Evolutionary conservation across 2,888 invertebrate genomes (phyloP).

Genomic region (Watsonalla cultraria): DNA sequence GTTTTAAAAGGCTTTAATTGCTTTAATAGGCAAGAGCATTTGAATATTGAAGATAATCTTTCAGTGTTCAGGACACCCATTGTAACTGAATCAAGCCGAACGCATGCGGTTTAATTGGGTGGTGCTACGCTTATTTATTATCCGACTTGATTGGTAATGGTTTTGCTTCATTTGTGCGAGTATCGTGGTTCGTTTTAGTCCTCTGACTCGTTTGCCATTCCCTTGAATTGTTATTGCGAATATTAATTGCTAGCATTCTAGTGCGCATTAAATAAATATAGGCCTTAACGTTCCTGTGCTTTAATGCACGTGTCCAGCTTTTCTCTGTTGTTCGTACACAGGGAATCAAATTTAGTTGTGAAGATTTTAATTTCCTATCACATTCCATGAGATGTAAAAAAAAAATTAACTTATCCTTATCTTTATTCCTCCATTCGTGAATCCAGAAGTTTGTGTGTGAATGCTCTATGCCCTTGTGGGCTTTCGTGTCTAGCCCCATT

Average conservation of each 20-base stretch:
- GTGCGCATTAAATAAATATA: neutral
- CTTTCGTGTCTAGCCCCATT: too few relatives aligned
- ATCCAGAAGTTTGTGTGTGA: too few relatives aligned
- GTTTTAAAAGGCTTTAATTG: too few relatives aligned
- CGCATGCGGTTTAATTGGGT: neutral
- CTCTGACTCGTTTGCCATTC: neutral
- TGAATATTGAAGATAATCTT: neutral
- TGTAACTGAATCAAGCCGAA: neutral
- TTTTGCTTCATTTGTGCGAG: constrained; percentile 1
- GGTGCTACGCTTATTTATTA: neutral
- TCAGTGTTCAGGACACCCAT: neutral
- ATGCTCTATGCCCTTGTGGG: too few relatives aligned
- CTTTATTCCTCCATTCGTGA: too few relatives aligned
- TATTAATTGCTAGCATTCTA: neutral
- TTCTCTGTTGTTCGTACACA: too few relatives aligned
- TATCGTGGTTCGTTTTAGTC: neutral
- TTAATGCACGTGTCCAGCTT: neutral
- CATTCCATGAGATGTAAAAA: too few relatives aligned
- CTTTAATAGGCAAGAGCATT: too few relatives aligned
- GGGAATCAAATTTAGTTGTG: too few relatives aligned
- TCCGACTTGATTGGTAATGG: constrained; percentile 5
- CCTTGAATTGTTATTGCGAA: neutral
- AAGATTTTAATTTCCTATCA: too few relatives aligned
- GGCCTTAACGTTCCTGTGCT: neutral
- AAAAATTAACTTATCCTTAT: too few relatives aligned